Percentiles rank a stretch among this genome's conserved stretches.
These are phyloP conservation scores for Lutraria lutraria DNA, from an alignment of 2,888 invertebrate species.

Conservation along the genomic window DNA sequence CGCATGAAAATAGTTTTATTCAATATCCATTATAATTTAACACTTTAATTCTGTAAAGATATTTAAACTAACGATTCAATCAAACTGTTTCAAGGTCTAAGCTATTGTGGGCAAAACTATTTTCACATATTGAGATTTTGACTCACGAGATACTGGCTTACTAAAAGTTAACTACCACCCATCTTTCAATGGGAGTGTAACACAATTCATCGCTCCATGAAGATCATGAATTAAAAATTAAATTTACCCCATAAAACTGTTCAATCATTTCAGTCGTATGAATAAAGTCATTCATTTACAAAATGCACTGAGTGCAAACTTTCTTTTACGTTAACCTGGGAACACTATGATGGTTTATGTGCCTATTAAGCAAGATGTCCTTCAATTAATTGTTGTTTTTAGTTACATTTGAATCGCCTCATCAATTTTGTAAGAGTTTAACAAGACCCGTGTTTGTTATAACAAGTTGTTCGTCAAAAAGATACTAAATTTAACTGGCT, in stretches of 20 bases:
- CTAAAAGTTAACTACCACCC: not conserved
- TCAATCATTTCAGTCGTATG: not conserved
- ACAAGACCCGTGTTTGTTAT: not conserved
- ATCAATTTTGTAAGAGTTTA: not conserved
- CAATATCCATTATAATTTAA: too few species aligned
- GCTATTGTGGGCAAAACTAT: too few species aligned
- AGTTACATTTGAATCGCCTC: not conserved
- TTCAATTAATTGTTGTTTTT: not conserved
- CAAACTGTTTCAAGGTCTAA: too few species aligned
- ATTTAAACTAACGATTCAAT: too few species aligned
- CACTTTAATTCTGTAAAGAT: too few species aligned
- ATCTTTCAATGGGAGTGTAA: conserved; percentile 2
- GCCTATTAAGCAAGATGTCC: not conserved
- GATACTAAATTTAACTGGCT: not conserved
- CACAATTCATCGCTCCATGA: not conserved
- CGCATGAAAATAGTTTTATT: too few species aligned
- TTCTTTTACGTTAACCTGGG: not conserved
- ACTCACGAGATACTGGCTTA: not conserved
- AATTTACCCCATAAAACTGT: conserved; percentile 9
- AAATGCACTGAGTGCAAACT: not conserved
- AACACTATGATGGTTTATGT: not conserved
- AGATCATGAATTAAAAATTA: not conserved
- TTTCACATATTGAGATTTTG: too few species aligned
- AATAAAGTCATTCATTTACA: not conserved
- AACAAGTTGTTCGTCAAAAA: too few species aligned